Percentiles rank a stretch among this genome's conserved stretches.
These are phyloP conservation scores for Clistopyga incitator DNA, from an alignment of 2,888 invertebrate genomes.

Conservation along the genomic window DNA sequence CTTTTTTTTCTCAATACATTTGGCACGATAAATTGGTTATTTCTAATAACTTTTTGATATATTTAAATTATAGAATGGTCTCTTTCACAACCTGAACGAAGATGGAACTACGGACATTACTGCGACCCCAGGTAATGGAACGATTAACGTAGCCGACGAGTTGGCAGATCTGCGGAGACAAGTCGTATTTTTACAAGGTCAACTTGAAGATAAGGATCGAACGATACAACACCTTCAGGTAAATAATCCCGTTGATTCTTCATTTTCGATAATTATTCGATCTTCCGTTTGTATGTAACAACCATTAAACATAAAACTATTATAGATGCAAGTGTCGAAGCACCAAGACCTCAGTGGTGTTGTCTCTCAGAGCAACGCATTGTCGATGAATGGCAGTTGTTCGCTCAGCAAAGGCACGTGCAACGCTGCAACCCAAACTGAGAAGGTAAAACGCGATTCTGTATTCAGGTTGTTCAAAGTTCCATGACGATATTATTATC, in stretches of 20 bases:
- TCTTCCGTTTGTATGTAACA: neutral
- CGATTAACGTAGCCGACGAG: slow-evolving; percentile 85
- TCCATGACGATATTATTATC: neutral
- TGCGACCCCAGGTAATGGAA: slow-evolving; percentile 81
- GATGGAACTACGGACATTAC: slow-evolving; percentile 86
- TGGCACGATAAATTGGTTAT: neutral
- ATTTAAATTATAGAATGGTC: slow-evolving; percentile 86
- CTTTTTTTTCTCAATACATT: neutral
- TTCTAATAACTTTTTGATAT: neutral
- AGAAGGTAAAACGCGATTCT: slow-evolving; percentile 87
- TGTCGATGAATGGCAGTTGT: slow-evolving; percentile 82
- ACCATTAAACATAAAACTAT: slow-evolving; percentile 20
- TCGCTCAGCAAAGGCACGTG: slow-evolving; percentile 87
- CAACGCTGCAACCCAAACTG: slow-evolving; percentile 94
- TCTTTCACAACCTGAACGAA: slow-evolving; percentile 87
- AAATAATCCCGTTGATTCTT: slow-evolving; percentile 43
- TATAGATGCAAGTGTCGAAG: slow-evolving; percentile 79
- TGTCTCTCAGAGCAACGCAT: slow-evolving; percentile 75
- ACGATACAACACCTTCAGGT: slow-evolving; percentile 91
- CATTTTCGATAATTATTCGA: neutral
- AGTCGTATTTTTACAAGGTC: slow-evolving; percentile 93
- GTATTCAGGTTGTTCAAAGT: neutral
- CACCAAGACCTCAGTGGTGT: slow-evolving; percentile 77
- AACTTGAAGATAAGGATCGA: slow-evolving; percentile 94
- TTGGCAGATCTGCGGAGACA: slow-evolving; percentile 92